Evolutionary conservation across 1,140 invertebrate species (phyloP).

Genomic region (Euwallacea fornicatus): DNA sequence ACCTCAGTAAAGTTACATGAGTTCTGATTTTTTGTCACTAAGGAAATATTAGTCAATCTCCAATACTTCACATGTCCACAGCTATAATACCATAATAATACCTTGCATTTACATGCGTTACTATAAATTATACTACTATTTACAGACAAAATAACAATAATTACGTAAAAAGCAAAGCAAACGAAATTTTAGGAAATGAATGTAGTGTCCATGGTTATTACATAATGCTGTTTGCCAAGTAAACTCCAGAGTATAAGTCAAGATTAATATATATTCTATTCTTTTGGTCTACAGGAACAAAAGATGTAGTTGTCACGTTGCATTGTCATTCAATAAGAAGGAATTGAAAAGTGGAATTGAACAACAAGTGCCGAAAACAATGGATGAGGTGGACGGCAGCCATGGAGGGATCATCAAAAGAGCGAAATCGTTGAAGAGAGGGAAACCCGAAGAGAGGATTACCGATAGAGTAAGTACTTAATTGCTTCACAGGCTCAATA

Average conservation of each 20-base stretch:
- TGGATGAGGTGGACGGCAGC: constrained; percentile 38
- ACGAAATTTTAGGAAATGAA: too few relatives aligned
- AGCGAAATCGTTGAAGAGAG: constrained; percentile 70
- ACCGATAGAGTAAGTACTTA: constrained; percentile 68
- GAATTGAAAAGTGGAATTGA: constrained; percentile 28
- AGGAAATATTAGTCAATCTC: too few relatives aligned
- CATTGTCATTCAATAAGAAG: neutral
- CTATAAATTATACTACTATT: too few relatives aligned
- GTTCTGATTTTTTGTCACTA: too few relatives aligned
- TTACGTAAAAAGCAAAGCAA: too few relatives aligned
- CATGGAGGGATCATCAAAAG: constrained; percentile 59
- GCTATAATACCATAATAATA: too few relatives aligned
- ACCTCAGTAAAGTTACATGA: too few relatives aligned
- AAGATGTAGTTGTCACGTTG: neutral
- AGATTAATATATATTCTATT: neutral
- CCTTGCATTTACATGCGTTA: too few relatives aligned
- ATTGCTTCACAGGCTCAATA: neutral
- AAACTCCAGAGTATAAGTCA: neutral
- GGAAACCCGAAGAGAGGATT: constrained; percentile 70
- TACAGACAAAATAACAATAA: too few relatives aligned
- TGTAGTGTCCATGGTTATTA: too few relatives aligned
- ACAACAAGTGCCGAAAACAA: constrained; percentile 8
- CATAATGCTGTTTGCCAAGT: too few relatives aligned
- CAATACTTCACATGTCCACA: too few relatives aligned
- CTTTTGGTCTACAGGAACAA: neutral